Evolutionary conservation across 2,797 vertebrate species (phyloP).

Genomic region (Syncerus caffer): DNA sequence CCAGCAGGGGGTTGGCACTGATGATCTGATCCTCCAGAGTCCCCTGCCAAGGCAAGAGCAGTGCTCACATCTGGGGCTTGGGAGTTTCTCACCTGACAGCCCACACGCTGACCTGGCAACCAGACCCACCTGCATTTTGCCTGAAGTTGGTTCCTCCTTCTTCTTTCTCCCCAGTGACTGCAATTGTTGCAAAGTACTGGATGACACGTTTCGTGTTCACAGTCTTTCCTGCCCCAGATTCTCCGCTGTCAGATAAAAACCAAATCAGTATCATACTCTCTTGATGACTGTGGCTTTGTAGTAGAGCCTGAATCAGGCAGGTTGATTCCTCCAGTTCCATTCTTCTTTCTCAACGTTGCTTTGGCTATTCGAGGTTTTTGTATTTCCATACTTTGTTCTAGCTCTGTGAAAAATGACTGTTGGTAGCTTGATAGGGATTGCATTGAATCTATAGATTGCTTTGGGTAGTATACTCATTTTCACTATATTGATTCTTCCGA

Average conservation of each 20-base stretch:
- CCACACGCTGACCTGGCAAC: background rate
- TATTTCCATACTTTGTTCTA: no score
- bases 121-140: conserved; percentile 78
- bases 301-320: no score
- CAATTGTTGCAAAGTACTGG: conserved; percentile 95
- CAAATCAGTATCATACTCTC: no score
- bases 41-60: conserved; percentile 78
- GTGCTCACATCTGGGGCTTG: background rate
- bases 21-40: conserved; percentile 90
- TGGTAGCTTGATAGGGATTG: no score
- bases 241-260: conserved; percentile 82
- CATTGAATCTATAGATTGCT: no score
- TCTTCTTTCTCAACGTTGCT: no score
- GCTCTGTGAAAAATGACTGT: no score
- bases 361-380: no score
- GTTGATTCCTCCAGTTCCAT: no score
- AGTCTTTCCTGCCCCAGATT: conserved; percentile 93
- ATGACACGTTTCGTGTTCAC: conserved; percentile 95
- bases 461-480: no score
- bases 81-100: background rate
- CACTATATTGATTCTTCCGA: no score
- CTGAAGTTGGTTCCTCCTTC: conserved; percentile 83
- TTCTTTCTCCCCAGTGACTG: conserved; percentile 84
- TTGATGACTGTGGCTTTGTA: no score
- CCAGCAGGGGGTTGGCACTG: conserved; percentile 89